phyloP scores from a whole-genome alignment of 1,140 invertebrate species.

The Lordiphosa stackelbergi region DNA sequence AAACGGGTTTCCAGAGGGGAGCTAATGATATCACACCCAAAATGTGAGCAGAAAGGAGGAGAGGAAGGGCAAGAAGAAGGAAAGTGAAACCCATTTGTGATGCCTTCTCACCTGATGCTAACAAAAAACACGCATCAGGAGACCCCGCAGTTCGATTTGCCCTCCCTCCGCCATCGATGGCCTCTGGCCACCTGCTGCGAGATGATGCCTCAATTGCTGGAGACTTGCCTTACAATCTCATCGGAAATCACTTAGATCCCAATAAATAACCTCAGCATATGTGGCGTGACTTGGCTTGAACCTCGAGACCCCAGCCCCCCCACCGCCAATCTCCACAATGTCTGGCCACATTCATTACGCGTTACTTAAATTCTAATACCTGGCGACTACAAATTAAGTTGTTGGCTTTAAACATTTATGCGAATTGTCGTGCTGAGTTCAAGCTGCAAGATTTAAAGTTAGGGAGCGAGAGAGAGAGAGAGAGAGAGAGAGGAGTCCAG shows the following conservation, averaged over 20 bases:
- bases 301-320: slow-evolving; percentile 1
- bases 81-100: slow-evolving; percentile 59
- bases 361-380: slow-evolving; percentile 77
- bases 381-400: slow-evolving; percentile 76
- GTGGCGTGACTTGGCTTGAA: slow-evolving; percentile 36
- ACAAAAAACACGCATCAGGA: slow-evolving; percentile 55
- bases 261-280: slow-evolving; percentile 72
- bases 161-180: slow-evolving; percentile 10
- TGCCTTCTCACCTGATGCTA: slow-evolving; percentile 62
- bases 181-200: slow-evolving; percentile 60
- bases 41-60: slow-evolving; percentile 29
- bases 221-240: slow-evolving; percentile 66
- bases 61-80: slow-evolving; percentile 15
- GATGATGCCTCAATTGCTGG: slow-evolving; percentile 73
- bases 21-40: slow-evolving; percentile 76
- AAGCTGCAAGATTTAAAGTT: slow-evolving; percentile 9
- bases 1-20: slow-evolving; percentile 57
- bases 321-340: slow-evolving; percentile 6
- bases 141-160: slow-evolving; percentile 10
- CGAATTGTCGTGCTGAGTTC: slow-evolving; percentile 67
- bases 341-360: slow-evolving; percentile 75
- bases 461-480: not conserved
- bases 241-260: slow-evolving; percentile 77
- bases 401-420: slow-evolving; percentile 67
- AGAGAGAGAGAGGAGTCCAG: not conserved